Conservation (phyloP, 35 echinoderm and acorn worm species). For the Hemicentrotus pulcherrimus region DNA sequence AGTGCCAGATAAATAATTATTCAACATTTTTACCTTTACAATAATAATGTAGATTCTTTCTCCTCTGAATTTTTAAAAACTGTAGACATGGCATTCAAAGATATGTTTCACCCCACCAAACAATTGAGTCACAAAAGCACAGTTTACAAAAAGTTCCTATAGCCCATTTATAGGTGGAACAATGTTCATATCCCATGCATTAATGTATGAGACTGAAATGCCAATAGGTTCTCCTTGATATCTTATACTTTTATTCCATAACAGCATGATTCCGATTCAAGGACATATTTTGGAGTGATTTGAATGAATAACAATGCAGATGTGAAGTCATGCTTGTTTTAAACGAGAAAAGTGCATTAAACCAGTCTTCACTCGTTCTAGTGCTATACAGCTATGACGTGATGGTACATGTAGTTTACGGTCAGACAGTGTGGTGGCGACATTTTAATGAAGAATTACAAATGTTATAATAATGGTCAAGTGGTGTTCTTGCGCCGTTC, state of each 20-base stretch:
- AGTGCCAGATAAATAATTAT: too few species aligned
- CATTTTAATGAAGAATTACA: background rate
- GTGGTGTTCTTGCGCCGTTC: too few species aligned
- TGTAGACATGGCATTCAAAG: too few species aligned
- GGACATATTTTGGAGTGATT: background rate
- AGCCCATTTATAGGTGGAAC: background rate
- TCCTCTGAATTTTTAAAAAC: too few species aligned
- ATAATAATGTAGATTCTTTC: too few species aligned
- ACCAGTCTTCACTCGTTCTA: background rate
- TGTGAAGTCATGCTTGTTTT: background rate
- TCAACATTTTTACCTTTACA: too few species aligned
- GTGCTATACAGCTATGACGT: too few species aligned
- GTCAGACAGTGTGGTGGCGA: too few species aligned
- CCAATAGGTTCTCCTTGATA: background rate
- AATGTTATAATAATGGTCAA: too few species aligned
- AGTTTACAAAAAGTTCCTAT: background rate
- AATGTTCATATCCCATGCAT: background rate
- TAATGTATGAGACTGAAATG: background rate
- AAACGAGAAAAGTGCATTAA: background rate
- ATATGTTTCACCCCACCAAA: too few species aligned
- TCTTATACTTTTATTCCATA: background rate
- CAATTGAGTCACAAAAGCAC: background rate
- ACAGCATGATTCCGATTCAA: background rate
- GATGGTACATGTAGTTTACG: too few species aligned
- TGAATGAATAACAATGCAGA: background rate